Conservation (phyloP, 2,797 vertebrate genomes). For the Ctenopoma kingsleyae region DNA sequence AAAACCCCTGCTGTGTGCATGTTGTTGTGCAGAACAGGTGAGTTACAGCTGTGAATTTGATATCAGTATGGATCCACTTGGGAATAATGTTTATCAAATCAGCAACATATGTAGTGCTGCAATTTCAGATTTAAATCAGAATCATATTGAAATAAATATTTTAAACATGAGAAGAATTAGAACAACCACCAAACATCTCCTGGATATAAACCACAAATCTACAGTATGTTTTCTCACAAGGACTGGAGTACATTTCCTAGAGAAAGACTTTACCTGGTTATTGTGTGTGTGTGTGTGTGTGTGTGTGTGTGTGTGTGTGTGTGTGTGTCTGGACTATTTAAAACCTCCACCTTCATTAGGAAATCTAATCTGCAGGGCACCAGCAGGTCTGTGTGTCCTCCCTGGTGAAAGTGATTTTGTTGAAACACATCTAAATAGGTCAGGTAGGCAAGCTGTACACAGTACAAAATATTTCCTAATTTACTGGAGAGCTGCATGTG, state of each 20-base stretch:
- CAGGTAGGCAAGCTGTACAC: constrained; percentile 19
- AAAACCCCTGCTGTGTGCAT: neutral
- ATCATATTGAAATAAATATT: no score
- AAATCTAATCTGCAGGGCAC: constrained; percentile 61
- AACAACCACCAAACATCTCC: no score
- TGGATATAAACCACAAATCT: neutral
- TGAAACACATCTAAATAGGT: constrained; percentile 61
- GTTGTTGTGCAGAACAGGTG: neutral
- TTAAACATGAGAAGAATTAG: neutral
- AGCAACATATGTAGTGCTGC: neutral
- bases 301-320: constrained; percentile 30
- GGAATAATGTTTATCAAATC: constrained; percentile 4
- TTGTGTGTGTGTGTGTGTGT: constrained; percentile 25
- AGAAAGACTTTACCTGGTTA: constrained; percentile 38
- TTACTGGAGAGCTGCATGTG: constrained; percentile 20
- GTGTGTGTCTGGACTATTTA: constrained; percentile 64
- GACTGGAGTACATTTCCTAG: constrained; percentile 9
- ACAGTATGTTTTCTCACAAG: constrained; percentile 10
- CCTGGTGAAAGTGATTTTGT: constrained; percentile 52
- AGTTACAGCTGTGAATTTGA: neutral
- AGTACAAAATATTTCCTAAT: constrained; percentile 41
- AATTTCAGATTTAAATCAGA: neutral
- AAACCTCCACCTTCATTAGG: constrained; percentile 56
- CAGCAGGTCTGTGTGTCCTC: constrained; percentile 28
- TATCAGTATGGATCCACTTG: neutral